These are phyloP conservation scores for Tupaia tana DNA, from an alignment of 2,113 vertebrate genomes.

Conservation along the genomic window DNA sequence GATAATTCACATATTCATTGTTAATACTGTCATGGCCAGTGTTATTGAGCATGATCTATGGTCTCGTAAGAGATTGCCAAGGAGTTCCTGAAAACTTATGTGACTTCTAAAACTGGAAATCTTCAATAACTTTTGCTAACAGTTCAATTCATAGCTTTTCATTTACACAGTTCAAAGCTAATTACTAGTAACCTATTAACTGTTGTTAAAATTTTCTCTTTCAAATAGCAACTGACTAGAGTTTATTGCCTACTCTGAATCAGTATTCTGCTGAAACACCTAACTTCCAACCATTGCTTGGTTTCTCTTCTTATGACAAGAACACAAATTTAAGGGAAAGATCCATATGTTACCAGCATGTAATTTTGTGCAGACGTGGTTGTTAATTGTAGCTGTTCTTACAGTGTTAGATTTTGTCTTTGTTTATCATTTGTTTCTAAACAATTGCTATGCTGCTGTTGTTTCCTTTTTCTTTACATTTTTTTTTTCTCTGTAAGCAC, in stretches of 20 bases:
- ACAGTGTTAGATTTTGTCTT: neutral
- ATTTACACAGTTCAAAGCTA: neutral
- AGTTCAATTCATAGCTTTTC: neutral
- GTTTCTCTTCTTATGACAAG: neutral
- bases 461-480: neutral
- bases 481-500: neutral
- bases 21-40: neutral
- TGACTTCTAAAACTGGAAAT: neutral
- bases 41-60: neutral
- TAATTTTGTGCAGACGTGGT: neutral
- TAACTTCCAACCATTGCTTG: neutral
- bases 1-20: neutral
- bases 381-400: neutral
- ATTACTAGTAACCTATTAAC: neutral
- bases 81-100: neutral
- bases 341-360: neutral
- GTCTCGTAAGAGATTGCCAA: neutral
- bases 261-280: neutral
- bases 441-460: neutral
- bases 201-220: slow-evolving; percentile 4
- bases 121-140: slow-evolving; percentile 11
- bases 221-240: neutral
- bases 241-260: neutral
- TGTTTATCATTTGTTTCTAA: neutral
- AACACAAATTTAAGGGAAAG: neutral